A percentile compares a stretch with the other conserved stretches of the same genome.
Conservation (phyloP, 2,888 invertebrate genomes). For the Conus canariensis region DNA sequence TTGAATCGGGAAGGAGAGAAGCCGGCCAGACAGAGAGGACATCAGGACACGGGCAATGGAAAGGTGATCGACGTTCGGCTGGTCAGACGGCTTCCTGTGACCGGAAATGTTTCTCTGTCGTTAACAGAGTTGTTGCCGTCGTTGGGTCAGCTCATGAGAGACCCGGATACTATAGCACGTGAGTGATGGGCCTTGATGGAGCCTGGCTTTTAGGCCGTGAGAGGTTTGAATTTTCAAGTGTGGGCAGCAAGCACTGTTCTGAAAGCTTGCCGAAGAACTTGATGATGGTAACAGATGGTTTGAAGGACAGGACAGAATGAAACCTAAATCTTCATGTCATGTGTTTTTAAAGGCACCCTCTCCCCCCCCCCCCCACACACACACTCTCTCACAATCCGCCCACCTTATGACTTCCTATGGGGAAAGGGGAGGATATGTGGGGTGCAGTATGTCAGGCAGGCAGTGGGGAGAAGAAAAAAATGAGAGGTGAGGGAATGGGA, state of each 20-base stretch:
- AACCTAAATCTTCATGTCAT: neutral
- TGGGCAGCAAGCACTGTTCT: neutral
- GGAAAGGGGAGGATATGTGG: too few species aligned
- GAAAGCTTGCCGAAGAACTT: neutral
- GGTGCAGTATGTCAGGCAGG: too few species aligned
- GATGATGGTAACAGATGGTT: neutral
- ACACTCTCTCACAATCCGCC: too few species aligned
- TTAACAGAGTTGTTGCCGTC: slow-evolving; percentile 38
- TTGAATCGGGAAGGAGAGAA: neutral
- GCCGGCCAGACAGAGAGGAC: neutral
- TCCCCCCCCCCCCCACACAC: too few species aligned
- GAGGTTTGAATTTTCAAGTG: neutral
- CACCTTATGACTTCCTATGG: too few species aligned
- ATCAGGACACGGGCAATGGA: neutral
- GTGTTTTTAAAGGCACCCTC: too few species aligned
- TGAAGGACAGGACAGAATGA: too few species aligned
- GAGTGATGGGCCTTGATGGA: slow-evolving; percentile 37
- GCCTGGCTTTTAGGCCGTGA: neutral
- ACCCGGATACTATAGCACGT: slow-evolving; percentile 28
- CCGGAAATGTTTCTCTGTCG: slow-evolving; percentile 16
- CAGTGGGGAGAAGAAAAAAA: too few species aligned
- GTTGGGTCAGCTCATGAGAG: slow-evolving; percentile 38
- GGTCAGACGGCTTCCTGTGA: slow-evolving; percentile 24
- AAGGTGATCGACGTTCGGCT: neutral
- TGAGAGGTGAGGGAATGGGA: too few species aligned